Evolutionary conservation across 2,888 invertebrate genomes (phyloP), one percentile per base, ranked within the genome.

Genomic region (Junonia oenone): DNA sequence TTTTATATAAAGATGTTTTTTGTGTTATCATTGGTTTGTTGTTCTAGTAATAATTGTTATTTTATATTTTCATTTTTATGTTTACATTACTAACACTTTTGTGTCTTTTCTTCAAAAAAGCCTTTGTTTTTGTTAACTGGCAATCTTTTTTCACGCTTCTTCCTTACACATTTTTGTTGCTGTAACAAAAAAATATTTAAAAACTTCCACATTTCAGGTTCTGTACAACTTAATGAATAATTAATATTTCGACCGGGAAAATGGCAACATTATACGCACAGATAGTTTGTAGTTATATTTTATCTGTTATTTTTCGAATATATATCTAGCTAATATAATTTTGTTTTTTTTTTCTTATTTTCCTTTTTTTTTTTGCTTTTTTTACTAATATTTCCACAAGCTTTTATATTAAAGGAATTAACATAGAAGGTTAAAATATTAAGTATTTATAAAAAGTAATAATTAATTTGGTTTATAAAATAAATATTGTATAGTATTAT

Each of bases 171-270:
- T 45, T 27, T 55, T 33, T 45, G 22, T 45, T 26, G 19, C 26
- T 47, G 19, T 51, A 43, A 43, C 56, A 27, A 58, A 57, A 52
- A 62, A 15, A 9, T 62, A 56, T 53, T 19, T 35, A 50, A 15
- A 33, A 38, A 52, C 51, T 65, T 61, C 57, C 58, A 59, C 55
- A 67, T 76, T 75, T 72, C 76, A 76, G 76, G 72, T 74, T 50
- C 63, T 77, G 56, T 69, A 66, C 71, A 72, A 68, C 67, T 60
- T 76, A 56, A 64, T 75, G 71, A 75, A 70, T 72, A 69, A 57
- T 60, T 62, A 67, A 51, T 67, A 64, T 47, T 47, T 29, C 26
- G 14, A 48, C 45, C 58, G 58, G 60, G 54, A 49, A 51, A 59
- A 55, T 52, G 60, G 59, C 54, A 52, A 45, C 61, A 49, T 51